Conservation (phyloP, 2,888 invertebrate genomes). For the Psococerastis gibbosa region DNA sequence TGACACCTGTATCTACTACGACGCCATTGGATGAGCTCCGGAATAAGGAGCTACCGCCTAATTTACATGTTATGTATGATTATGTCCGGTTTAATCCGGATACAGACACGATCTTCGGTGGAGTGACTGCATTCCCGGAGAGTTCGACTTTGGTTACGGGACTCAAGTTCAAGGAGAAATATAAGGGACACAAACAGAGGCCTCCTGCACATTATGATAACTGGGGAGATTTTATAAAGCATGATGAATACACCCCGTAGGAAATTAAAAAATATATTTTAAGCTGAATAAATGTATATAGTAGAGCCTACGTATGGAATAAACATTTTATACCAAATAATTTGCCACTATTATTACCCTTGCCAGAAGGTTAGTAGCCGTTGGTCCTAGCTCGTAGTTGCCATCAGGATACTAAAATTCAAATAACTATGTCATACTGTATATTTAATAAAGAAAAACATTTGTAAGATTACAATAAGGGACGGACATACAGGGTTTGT, state of each 20-base stretch:
- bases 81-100: slow-evolving; percentile 70
- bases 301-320: too few species aligned
- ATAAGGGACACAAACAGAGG: slow-evolving; percentile 47
- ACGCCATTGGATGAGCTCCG: slow-evolving; percentile 56
- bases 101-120: slow-evolving; percentile 49
- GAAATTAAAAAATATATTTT: too few species aligned
- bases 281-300: too few species aligned
- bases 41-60: slow-evolving; percentile 54
- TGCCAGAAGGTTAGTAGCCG: too few species aligned
- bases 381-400: too few species aligned
- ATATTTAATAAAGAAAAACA: too few species aligned
- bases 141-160: slow-evolving; percentile 72
- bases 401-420: too few species aligned
- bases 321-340: too few species aligned
- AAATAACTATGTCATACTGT: too few species aligned
- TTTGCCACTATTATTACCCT: too few species aligned
- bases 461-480: too few species aligned
- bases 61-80: slow-evolving; percentile 66
- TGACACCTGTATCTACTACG: slow-evolving; percentile 43
- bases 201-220: slow-evolving; percentile 35
- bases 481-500: too few species aligned
- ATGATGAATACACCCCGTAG: background rate
- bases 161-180: slow-evolving; percentile 62
- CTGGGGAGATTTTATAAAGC: slow-evolving; percentile 1
- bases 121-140: slow-evolving; percentile 66